These are phyloP conservation scores for Cygnus atratus DNA, from an alignment of 2,113 vertebrate species.

Conservation along the genomic window DNA sequence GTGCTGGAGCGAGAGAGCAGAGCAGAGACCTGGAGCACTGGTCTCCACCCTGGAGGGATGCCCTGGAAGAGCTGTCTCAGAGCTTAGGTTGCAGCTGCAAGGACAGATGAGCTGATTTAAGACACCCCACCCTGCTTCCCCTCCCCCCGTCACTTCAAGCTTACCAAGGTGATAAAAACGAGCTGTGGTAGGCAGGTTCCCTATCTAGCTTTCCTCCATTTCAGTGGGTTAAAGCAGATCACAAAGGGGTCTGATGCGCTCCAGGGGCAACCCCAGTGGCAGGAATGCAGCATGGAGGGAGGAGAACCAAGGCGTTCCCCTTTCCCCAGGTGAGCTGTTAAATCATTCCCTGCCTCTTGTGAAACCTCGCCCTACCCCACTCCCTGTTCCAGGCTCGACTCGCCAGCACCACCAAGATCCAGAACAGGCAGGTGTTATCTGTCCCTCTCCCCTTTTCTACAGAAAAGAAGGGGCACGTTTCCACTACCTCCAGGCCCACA, in stretches of 20 bases:
- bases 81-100: neutral
- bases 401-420: neutral
- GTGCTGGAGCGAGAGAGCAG: neutral
- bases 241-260: neutral
- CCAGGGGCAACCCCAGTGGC: neutral
- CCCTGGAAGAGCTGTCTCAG: neutral
- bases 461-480: neutral
- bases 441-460: neutral
- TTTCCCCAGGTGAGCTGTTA: neutral
- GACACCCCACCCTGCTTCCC: neutral
- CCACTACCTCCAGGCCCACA: neutral
- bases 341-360: neutral
- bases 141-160: neutral
- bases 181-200: neutral
- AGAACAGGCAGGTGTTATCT: neutral
- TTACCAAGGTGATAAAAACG: neutral
- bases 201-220: neutral
- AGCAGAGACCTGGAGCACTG: neutral
- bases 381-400: neutral
- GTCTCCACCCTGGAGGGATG: neutral
- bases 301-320: constrained; percentile 14
- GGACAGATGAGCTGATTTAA: neutral
- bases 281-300: neutral
- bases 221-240: neutral
- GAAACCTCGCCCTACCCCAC: neutral